Conservation (phyloP, 37 sponge, comb jelly and placozoan species). For the Chondrosia reniformis region DNA sequence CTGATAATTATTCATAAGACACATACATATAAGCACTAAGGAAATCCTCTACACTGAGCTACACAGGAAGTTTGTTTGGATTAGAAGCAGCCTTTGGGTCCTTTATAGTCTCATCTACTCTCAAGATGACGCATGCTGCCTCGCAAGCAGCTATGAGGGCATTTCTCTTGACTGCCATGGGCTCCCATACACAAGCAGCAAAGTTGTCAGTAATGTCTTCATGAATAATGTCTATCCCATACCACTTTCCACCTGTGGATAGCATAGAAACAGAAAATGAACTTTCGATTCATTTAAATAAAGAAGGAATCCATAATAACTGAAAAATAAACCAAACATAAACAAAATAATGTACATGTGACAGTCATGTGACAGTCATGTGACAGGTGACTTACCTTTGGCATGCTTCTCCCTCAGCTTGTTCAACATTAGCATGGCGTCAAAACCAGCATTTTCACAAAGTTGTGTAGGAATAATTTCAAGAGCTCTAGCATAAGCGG, state of each 20-base stretch:
- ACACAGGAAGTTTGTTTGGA: conserved; percentile 14
- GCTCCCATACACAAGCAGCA: conserved; percentile 97
- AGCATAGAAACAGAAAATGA: not conserved
- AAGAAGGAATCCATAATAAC: not conserved
- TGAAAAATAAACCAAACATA: not conserved
- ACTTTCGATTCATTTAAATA: not conserved
- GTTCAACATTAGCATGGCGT: conserved; percentile 92
- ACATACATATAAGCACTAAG: too few relatives aligned
- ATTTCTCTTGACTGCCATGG: conserved; percentile 89
- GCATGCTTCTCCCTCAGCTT: conserved; percentile 94
- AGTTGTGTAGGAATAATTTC: conserved; percentile 97
- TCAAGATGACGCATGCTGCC: conserved; percentile 92
- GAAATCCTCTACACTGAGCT: too few relatives aligned
- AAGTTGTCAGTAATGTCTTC: conserved; percentile 97
- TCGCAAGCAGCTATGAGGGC: conserved; percentile 95
- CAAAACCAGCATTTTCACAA: conserved; percentile 99
- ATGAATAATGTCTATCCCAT: conserved; percentile 91
- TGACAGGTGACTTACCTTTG: conserved; percentile 75
- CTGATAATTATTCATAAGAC: too few relatives aligned
- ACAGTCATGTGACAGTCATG: too few relatives aligned
- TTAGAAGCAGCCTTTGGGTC: conserved; percentile 87
- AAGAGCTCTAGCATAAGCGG: conserved; percentile 90
- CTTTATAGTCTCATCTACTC: conserved; percentile 97
- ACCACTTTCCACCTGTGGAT: conserved; percentile 85
- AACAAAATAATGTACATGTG: not conserved